phyloP scores from a whole-genome alignment of 1,140 invertebrate species.

The Dolichoris vasculosae region DNA sequence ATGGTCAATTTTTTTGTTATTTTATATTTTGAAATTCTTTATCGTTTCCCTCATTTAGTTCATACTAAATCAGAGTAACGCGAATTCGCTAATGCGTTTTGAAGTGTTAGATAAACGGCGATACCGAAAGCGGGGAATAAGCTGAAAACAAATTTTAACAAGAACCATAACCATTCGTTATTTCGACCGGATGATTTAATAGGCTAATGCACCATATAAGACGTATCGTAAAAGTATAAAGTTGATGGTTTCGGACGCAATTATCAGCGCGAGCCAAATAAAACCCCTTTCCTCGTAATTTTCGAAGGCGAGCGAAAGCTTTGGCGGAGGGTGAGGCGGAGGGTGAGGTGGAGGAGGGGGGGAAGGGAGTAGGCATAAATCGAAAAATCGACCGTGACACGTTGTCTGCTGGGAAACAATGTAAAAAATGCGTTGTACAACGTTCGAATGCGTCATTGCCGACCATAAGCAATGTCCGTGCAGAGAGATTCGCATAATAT shows the following conservation, averaged over 20 bases:
- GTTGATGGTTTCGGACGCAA: neutral
- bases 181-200: neutral
- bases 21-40: neutral
- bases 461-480: constrained; percentile 59
- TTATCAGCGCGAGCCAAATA: neutral
- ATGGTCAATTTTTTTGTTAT: neutral
- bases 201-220: neutral
- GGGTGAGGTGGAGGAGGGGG: too few species aligned
- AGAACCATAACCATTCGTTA: neutral
- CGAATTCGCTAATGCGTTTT: neutral
- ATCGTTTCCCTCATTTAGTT: neutral
- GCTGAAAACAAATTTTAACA: neutral
- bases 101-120: neutral
- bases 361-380: too few species aligned
- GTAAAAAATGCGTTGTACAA: constrained; percentile 62
- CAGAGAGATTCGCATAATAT: constrained; percentile 56
- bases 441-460: constrained; percentile 60
- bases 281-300: neutral
- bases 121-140: neutral
- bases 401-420: neutral
- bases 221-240: neutral
- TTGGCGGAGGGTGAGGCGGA: too few species aligned
- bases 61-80: neutral
- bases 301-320: neutral
- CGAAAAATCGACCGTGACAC: constrained; percentile 16